A percentile compares a stretch with the other conserved stretches of the same genome.
Conservation (phyloP, 2,113 vertebrate genomes). For the Paralichthys olivaceus region DNA sequence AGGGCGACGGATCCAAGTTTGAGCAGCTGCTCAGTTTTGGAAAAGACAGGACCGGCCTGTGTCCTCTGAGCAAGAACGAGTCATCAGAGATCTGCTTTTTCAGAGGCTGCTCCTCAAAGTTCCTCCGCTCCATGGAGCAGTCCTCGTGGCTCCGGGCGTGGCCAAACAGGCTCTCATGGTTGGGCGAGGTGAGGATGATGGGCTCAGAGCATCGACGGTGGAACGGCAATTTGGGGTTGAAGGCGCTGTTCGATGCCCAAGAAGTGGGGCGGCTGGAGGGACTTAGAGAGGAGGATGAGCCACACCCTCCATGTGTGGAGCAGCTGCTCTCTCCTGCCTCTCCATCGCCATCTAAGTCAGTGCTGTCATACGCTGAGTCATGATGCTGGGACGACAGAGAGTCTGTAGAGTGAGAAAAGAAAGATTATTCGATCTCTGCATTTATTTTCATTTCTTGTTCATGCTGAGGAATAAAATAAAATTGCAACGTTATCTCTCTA, state of each 20-base stretch:
- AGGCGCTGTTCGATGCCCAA: conserved; percentile 63
- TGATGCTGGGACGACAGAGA: conserved; percentile 83
- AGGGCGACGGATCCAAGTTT: conserved; percentile 36
- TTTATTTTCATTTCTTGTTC: background rate
- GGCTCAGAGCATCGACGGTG: conserved; percentile 92
- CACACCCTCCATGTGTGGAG: conserved; percentile 7
- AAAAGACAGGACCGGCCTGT: conserved; percentile 51
- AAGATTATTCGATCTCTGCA: background rate
- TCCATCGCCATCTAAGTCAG: conserved; percentile 87
- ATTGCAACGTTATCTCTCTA: too few relatives aligned
- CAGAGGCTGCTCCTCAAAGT: conserved; percentile 70
- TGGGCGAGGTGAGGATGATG: conserved; percentile 72
- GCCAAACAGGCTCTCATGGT: conserved; percentile 62
- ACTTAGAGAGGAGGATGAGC: conserved; percentile 62
- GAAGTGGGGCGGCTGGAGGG: conserved; percentile 36
- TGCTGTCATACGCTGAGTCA: conserved; percentile 95
- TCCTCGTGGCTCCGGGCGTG: conserved; percentile 89
- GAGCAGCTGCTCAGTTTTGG: conserved; percentile 65
- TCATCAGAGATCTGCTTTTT: conserved; percentile 85
- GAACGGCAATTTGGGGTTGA: conserved; percentile 60
- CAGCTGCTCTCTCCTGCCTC: conserved; percentile 43
- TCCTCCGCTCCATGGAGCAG: conserved; percentile 73
- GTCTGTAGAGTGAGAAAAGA: conserved; percentile 77
- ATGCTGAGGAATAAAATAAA: too few relatives aligned
- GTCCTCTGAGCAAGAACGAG: conserved; percentile 69